Conservation (phyloP, 2,797 vertebrate species). For the Mormyrus proboscirostris region DNA sequence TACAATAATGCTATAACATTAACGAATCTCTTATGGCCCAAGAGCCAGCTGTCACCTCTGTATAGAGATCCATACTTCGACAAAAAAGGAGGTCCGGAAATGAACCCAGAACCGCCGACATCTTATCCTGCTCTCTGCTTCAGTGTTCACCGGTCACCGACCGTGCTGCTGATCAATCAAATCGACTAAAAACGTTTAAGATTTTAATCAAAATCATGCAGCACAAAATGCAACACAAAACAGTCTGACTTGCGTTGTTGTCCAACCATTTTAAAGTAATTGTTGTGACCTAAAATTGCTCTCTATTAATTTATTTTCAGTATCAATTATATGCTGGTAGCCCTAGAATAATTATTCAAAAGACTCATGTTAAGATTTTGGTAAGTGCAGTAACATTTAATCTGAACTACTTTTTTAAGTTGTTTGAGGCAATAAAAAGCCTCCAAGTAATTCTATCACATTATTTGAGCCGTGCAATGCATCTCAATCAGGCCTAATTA, state of each 20-base stretch:
- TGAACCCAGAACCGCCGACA: background rate
- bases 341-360: background rate
- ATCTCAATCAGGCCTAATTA: background rate
- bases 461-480: background rate
- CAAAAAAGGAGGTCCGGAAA: background rate
- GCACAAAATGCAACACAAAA: background rate
- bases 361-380: background rate
- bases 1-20: background rate
- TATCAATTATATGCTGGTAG: background rate
- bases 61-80: background rate
- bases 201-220: background rate
- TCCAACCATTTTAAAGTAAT: background rate
- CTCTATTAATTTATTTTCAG: background rate
- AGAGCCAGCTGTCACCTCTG: background rate
- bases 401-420: background rate
- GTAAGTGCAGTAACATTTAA: background rate
- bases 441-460: background rate
- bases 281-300: background rate
- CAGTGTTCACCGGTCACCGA: background rate
- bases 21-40: background rate
- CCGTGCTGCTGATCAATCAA: background rate
- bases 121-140: background rate
- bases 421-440: background rate
- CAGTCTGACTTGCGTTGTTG: background rate
- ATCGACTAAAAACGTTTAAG: background rate